Conservation (phyloP, 2,113 vertebrate species). For the Dolichotis patagonum region DNA sequence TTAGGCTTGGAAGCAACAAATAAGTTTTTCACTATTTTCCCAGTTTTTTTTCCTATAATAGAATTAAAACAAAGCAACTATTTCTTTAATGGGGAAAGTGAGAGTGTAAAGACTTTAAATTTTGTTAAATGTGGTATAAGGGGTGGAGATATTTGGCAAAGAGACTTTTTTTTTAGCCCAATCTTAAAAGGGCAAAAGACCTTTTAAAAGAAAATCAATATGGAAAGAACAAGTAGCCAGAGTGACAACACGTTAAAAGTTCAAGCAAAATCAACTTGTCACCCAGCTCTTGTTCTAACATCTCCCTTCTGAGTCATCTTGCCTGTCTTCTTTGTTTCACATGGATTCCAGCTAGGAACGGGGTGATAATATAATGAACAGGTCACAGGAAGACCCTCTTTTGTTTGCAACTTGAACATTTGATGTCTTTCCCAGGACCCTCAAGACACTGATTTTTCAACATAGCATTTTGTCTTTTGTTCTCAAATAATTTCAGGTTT, state of each 20-base stretch:
- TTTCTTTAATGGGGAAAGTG: slow-evolving; percentile 34
- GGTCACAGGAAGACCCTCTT: background rate
- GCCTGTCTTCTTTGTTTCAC: slow-evolving; percentile 16
- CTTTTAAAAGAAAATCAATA: slow-evolving; percentile 74
- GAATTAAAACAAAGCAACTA: slow-evolving; percentile 43
- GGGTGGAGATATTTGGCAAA: slow-evolving; percentile 53
- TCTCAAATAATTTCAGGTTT: slow-evolving; percentile 42
- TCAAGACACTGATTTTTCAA: slow-evolving; percentile 47
- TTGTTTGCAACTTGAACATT: background rate
- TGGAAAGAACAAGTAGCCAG: slow-evolving; percentile 51
- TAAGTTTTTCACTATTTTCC: background rate
- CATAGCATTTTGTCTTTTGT: background rate
- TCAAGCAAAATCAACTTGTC: slow-evolving; percentile 62
- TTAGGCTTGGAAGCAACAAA: slow-evolving; percentile 1
- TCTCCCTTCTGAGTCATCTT: background rate
- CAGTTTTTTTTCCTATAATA: background rate
- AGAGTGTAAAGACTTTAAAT: slow-evolving; percentile 71
- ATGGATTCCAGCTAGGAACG: background rate
- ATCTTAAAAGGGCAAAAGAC: slow-evolving; percentile 73
- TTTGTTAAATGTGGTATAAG: slow-evolving; percentile 49
- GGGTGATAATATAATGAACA: slow-evolving; percentile 8
- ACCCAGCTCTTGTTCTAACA: background rate
- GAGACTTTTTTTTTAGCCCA: slow-evolving; percentile 59
- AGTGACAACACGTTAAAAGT: slow-evolving; percentile 64
- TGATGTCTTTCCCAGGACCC: background rate